phyloP scores from a whole-genome alignment of 1,140 invertebrate species.

The Tyrophagus putrescentiae region DNA sequence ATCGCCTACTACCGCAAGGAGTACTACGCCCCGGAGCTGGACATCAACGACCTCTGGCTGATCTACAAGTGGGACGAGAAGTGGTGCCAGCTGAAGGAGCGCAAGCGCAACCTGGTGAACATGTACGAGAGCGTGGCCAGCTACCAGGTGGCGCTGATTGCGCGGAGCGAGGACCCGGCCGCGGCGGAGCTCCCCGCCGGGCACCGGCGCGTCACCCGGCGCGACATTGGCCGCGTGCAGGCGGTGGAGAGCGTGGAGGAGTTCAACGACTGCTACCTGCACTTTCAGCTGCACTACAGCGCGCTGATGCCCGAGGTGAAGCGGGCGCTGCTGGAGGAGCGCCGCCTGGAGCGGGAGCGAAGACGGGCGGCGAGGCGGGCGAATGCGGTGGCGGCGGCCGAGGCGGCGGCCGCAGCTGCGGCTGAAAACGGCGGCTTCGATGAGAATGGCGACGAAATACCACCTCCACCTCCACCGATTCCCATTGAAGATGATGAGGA shows the following conservation, averaged over 20 bases:
- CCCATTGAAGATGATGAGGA: conserved; percentile 15
- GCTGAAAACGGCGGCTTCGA: background rate
- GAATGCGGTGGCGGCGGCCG: background rate
- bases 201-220: conserved; percentile 39
- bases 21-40: conserved; percentile 83
- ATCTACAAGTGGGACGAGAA: conserved; percentile 90
- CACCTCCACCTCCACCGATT: conserved; percentile 27
- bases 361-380: background rate
- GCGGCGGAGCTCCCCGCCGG: conserved; percentile 68
- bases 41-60: conserved; percentile 91
- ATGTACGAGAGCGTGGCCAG: conserved; percentile 83
- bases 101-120: conserved; percentile 64
- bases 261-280: conserved; percentile 75
- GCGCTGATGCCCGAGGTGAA: conserved; percentile 72
- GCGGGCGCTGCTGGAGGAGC: conserved; percentile 38
- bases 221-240: conserved; percentile 29
- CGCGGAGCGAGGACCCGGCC: conserved; percentile 45
- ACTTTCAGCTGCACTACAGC: conserved; percentile 83
- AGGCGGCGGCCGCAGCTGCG: background rate
- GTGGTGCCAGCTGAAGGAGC: conserved; percentile 80
- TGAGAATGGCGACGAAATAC: conserved; percentile 26
- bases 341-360: conserved; percentile 41
- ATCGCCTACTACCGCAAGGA: conserved; percentile 98
- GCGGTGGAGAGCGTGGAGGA: conserved; percentile 75
- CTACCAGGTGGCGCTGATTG: conserved; percentile 65